Evolutionary conservation across 37 sponge, comb jelly and placozoan genomes (phyloP).

Genomic region (Aphrocallistes beatrix): DNA sequence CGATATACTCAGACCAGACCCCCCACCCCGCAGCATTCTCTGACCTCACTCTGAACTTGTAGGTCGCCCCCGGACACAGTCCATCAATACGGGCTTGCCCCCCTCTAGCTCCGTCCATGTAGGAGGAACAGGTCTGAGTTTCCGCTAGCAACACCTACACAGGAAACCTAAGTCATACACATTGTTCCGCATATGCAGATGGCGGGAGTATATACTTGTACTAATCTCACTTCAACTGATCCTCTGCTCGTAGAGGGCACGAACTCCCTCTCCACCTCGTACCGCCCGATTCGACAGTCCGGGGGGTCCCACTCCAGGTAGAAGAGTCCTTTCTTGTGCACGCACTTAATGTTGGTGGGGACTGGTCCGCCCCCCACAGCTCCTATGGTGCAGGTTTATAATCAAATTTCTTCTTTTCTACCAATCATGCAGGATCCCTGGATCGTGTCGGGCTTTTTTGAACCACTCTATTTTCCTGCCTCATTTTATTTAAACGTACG

Average conservation of each 20-base stretch:
- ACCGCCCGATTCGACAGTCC: not conserved
- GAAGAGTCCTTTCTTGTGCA: constrained; percentile 19
- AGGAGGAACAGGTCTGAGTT: not conserved
- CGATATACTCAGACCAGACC: constrained; percentile 31
- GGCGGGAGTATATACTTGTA: too few species aligned
- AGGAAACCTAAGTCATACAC: not conserved
- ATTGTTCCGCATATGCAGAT: too few species aligned
- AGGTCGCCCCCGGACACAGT: constrained; percentile 31
- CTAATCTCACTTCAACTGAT: not conserved
- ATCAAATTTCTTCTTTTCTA: not conserved
- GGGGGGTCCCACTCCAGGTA: constrained; percentile 11
- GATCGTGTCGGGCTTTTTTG: too few species aligned
- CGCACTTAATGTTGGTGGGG: constrained; percentile 28
- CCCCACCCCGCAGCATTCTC: constrained; percentile 52
- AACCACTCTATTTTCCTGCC: too few species aligned
- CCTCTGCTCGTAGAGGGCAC: not conserved
- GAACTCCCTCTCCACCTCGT: not conserved
- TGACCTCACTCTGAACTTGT: constrained; percentile 44
- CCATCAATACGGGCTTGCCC: constrained; percentile 25
- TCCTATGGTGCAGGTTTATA: constrained; percentile 26
- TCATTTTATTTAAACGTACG: too few species aligned
- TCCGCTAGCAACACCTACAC: not conserved
- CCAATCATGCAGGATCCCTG: too few species aligned
- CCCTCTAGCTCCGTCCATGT: not conserved
- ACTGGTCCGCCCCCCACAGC: constrained; percentile 52